Conservation (phyloP, 2,888 invertebrate species). For the Cryptosula pallasiana region DNA sequence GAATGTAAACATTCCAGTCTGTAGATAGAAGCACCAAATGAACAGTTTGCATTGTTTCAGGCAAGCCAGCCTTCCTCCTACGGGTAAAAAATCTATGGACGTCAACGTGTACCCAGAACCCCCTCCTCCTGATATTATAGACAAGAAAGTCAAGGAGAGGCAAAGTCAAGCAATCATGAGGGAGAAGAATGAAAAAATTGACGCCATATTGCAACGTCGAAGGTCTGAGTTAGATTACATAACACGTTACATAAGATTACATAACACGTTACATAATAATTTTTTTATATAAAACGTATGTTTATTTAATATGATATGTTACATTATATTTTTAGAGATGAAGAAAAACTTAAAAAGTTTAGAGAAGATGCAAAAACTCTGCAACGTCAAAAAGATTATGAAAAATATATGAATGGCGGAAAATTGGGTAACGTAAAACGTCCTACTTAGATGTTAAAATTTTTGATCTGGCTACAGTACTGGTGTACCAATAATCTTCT, state of each 20-base stretch:
- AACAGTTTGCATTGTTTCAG: not conserved
- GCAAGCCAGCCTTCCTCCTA: constrained; percentile 12
- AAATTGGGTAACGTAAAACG: not conserved
- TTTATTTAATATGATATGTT: too few relatives aligned
- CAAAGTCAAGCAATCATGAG: constrained; percentile 37
- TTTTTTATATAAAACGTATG: too few relatives aligned
- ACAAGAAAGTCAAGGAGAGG: constrained; percentile 40
- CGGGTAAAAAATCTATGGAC: not conserved
- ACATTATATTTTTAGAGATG: constrained; percentile 40
- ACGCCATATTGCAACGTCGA: constrained; percentile 44
- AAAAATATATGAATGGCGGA: constrained; percentile 35
- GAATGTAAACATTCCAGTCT: too few relatives aligned
- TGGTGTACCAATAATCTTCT: too few relatives aligned
- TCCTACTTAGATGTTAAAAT: too few relatives aligned
- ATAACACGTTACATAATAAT: too few relatives aligned
- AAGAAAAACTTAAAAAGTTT: constrained; percentile 41
- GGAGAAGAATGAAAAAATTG: constrained; percentile 44
- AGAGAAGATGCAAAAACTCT: constrained; percentile 41
- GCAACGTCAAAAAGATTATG: constrained; percentile 42
- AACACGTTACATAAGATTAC: too few relatives aligned
- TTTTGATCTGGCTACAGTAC: too few relatives aligned
- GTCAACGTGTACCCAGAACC: constrained; percentile 19
- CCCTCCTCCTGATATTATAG: constrained; percentile 35
- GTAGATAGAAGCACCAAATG: too few relatives aligned
- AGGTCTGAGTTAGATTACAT: too few relatives aligned